Conservation (phyloP, 2,797 vertebrate genomes). For the Chloroceryle inda region DNA sequence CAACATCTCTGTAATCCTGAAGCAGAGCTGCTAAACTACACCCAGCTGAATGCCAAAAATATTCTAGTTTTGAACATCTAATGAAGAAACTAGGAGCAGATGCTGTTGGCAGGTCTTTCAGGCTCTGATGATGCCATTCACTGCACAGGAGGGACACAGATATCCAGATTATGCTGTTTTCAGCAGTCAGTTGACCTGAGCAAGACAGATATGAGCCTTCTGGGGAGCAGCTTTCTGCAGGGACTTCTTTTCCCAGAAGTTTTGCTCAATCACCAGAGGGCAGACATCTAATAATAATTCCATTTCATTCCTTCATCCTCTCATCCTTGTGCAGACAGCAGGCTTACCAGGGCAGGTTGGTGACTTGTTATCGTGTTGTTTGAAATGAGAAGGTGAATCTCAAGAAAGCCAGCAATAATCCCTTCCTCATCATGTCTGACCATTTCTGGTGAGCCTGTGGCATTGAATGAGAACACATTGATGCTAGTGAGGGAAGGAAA, state of each 20-base stretch:
- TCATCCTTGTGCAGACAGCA: rapidly evolving
- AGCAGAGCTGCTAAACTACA: neutral
- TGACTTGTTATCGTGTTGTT: neutral
- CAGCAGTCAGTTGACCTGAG: neutral
- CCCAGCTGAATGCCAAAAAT: neutral
- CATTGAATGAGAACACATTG: neutral
- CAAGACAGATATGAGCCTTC: no score
- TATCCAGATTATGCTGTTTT: neutral
- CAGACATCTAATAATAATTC: neutral
- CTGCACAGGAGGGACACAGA: rapidly evolving
- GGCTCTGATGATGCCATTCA: neutral
- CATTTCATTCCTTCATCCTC: neutral
- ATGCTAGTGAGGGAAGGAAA: neutral
- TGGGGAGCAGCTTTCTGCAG: neutral
- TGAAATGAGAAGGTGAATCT: neutral
- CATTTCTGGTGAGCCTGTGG: neutral
- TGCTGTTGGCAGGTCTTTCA: rapidly evolving
- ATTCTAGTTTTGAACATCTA: neutral
- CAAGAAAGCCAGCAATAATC: neutral
- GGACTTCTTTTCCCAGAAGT: neutral
- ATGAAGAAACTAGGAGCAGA: neutral
- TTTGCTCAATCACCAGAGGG: neutral
- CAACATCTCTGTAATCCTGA: neutral
- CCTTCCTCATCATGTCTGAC: neutral
- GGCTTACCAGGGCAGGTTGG: neutral